phyloP scores from a whole-genome alignment of 2,888 invertebrate species.

The Platypus cylindrus region DNA sequence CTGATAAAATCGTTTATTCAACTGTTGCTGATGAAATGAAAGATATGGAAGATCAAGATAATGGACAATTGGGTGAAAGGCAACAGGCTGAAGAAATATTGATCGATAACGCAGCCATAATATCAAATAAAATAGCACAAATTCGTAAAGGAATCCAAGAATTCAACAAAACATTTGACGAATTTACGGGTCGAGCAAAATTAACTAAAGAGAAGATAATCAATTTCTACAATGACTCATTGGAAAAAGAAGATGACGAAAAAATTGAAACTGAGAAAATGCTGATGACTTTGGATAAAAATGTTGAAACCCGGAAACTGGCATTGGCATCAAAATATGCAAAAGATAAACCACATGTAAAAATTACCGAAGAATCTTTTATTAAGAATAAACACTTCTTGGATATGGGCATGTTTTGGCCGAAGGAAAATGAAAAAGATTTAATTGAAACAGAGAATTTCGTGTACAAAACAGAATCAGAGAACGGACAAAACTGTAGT shows the following conservation, averaged over 20 bases:
- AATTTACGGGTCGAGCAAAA: constrained; percentile 19
- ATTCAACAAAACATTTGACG: constrained; percentile 20
- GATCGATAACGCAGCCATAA: constrained; percentile 16
- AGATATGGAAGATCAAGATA: constrained; percentile 9
- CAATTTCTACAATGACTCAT: constrained; percentile 24
- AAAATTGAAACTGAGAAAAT: constrained; percentile 18
- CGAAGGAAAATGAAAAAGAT: no score
- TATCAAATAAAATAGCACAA: constrained; percentile 22
- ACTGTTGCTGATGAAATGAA: constrained; percentile 13
- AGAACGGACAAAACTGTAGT: constrained; percentile 10
- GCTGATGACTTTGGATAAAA: constrained; percentile 12
- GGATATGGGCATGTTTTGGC: constrained; percentile 20
- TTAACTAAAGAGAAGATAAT: constrained; percentile 19
- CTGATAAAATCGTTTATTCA: constrained; percentile 18
- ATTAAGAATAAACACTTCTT: constrained; percentile 17
- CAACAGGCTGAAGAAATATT: constrained; percentile 6
- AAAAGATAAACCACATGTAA: constrained; percentile 9
- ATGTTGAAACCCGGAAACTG: constrained; percentile 7
- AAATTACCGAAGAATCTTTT: constrained; percentile 15
- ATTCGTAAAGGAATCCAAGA: constrained; percentile 20
- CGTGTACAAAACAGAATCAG: no score
- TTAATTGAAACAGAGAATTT: no score
- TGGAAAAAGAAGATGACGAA: constrained; percentile 24
- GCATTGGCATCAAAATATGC: constrained; percentile 3
- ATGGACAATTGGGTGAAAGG: constrained; percentile 1